Evolutionary conservation across 2,888 invertebrate species (phyloP), one percentile per base, ranked within the genome.

Genomic region (Epinotia brunnichana): DNA sequence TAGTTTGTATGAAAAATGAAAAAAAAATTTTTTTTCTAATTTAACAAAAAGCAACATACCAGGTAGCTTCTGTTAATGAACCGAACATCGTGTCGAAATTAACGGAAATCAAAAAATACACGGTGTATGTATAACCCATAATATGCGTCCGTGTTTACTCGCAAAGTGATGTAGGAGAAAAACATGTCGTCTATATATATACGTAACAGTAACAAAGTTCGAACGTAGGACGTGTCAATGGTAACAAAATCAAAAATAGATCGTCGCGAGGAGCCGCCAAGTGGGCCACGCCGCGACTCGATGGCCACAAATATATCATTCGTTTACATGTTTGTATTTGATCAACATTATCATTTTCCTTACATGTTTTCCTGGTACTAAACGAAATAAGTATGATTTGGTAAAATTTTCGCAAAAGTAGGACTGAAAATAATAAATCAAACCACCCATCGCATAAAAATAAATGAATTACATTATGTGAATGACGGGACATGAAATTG

Each of bases 201-300:
- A 48, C 48, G 62, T 24, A 62, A 67, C 19, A 60, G 62, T 24
- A 62, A 59, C 19, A 64, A 17, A 48, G 41, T 53, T 69, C 76
- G 81, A 82, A 79, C 78, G 78, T 85, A 87, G 85, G 86, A 83
- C 86, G 81, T 81, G 87, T 83, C 86, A 88, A 86, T 89, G 89
- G 87, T 86, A 85, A 87, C 85, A 84, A 85, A 81, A 82, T 78
- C 82, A 83, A 80, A 89, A 89, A 88, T 90, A 90, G 88, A 82
- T 73, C 85, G 81, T 81, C 82, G 85, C 85, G 86, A 82, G 79
- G 84, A 82, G 79, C 81, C 84, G 84, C 85, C 84, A 88, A 90
- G 87, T 90, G 86, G 90, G 90, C 85, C 90, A 86, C 76, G 78
- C 51, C 56, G 35, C 60, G 54, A 54, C 53, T 54, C 61, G 76